Base-by-base conservation (phyloP, 1,140 invertebrate genomes). In the Trigoniulus corallinus region DNA sequence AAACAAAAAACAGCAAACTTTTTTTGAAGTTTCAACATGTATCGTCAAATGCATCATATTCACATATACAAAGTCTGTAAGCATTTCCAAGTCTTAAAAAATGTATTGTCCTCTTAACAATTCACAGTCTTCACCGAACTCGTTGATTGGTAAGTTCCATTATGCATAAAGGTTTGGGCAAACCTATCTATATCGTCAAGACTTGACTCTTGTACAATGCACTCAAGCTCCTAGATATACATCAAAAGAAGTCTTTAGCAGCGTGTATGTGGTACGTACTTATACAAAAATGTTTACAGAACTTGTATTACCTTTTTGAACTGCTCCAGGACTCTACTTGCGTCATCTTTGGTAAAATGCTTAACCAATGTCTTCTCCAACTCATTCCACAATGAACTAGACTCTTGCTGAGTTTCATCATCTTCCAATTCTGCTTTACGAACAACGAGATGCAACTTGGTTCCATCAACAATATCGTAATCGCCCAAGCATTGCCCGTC, bases 111-210 rank as follows among this genome's bases (percentile, higher is more conserved):
- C n/a, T n/a, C n/a, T n/a, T n/a, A n/a, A n/a, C n/a, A n/a, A n/a
- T n/a, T n/a, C n/a, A n/a, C n/a, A n/a, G 37, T 13, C 37, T 39
- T 39, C 12, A 18, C 12, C 37, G 46, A 47, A 27, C 13, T 27
- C 4, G 13, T n/a, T 4, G 4, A 3, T 3, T 47, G 7, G 4
- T 47, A 22, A 47, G 4, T 47, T 3, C 15, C 29, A 34, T 3
- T 3, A 34, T 57, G 48, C 29, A 57, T 45, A 34, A 50, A 50
- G 21, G 21, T 15, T 13, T 53, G 54, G 4, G 66, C 65, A 22
- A 66, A 54, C 55, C 66, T 56, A 47, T 67, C 66, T 48, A 67
- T 67, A 49, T 67, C 66, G 61, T 67, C 66, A 37, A 67, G 48
- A 52, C 64, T 67, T 15, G 65, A 43, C 34, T 54, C 55, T 25